phyloP scores from a whole-genome alignment of 2,113 vertebrate species.

The Castor canadensis region DNA sequence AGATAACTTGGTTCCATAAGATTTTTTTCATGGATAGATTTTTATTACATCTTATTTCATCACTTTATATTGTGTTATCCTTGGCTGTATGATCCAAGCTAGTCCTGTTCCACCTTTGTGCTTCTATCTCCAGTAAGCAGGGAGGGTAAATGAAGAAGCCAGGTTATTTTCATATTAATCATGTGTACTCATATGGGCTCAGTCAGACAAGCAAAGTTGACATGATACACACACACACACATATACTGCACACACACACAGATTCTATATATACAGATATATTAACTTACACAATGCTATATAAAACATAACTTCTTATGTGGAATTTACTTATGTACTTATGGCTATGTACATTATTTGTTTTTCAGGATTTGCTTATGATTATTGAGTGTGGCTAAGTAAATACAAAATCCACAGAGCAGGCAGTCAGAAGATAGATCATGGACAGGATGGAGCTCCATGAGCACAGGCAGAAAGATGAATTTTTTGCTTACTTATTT shows the following conservation, averaged over 20 bases:
- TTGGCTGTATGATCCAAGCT: neutral
- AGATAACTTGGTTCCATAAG: neutral
- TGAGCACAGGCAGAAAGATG: neutral
- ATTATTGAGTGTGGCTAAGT: no score
- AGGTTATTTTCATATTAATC: neutral
- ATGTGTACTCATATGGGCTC: neutral
- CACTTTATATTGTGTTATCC: neutral
- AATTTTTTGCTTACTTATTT: no score
- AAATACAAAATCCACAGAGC: no score
- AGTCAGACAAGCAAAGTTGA: neutral
- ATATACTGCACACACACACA: rapidly evolving
- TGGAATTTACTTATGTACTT: neutral
- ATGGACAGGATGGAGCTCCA: neutral
- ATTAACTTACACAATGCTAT: no score
- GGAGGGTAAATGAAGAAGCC: neutral
- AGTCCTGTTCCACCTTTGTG: neutral
- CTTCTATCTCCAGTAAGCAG: neutral
- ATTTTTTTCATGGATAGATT: neutral
- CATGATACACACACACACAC: neutral
- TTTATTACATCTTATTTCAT: neutral
- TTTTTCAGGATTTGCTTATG: no score
- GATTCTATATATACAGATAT: no score
- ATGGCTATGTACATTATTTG: neutral
- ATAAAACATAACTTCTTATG: no score
- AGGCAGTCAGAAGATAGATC: no score